A percentile compares a stretch with the other conserved stretches of the same genome.
Conservation (phyloP, 64 coral and sea anemone genomes). For the Porites lutea region DNA sequence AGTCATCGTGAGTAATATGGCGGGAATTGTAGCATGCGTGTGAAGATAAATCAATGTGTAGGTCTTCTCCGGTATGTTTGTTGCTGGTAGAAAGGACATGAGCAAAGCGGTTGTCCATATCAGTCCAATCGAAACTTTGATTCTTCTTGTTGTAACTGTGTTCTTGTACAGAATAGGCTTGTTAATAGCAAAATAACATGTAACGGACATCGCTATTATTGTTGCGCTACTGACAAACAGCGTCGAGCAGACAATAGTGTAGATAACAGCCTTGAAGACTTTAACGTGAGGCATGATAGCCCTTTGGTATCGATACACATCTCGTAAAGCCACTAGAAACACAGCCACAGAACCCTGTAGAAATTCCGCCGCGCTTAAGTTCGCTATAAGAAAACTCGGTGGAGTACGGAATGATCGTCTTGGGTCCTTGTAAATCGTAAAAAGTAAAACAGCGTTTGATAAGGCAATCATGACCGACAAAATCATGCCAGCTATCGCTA, state of each 20-base stretch:
- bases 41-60: neutral
- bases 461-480: neutral
- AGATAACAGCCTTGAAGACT: neutral
- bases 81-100: constrained; percentile 4
- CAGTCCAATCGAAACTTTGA: neutral
- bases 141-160: neutral
- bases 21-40: neutral
- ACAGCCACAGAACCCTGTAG: neutral
- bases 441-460: neutral
- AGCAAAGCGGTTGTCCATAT: constrained; percentile 10
- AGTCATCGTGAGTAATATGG: neutral
- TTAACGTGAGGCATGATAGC: neutral
- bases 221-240: neutral
- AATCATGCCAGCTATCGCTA: neutral
- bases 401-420: neutral
- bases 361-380: constrained; percentile 7
- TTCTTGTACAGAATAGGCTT: neutral
- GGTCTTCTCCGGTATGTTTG: neutral
- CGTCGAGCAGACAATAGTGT: neutral
- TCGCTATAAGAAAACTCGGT: constrained; percentile 8
- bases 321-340: neutral
- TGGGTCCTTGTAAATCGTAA: constrained; percentile 10
- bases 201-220: neutral
- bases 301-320: neutral
- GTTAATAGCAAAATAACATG: constrained; percentile 21